These are phyloP conservation scores for Labroides dimidiatus DNA, from an alignment of 2,797 vertebrate genomes.

Conservation along the genomic window DNA sequence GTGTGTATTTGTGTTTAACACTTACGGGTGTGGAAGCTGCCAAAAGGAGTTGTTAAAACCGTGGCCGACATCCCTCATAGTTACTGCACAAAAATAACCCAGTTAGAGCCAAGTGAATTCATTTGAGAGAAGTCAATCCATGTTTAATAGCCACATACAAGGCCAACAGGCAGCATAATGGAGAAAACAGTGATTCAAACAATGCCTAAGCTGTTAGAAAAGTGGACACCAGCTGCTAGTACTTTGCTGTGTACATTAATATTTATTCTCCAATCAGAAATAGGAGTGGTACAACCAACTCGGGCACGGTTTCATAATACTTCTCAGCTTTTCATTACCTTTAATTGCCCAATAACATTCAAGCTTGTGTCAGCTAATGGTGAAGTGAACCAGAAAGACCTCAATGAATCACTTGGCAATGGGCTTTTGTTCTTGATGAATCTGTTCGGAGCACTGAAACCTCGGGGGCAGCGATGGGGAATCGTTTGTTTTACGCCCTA, in stretches of 20 bases:
- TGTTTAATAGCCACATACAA: slow-evolving; percentile 49
- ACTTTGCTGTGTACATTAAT: slow-evolving; percentile 55
- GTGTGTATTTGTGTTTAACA: slow-evolving; percentile 21
- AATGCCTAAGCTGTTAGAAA: slow-evolving; percentile 60
- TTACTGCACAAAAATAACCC: slow-evolving; percentile 7
- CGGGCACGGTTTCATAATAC: slow-evolving; percentile 60
- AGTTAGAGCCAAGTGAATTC: slow-evolving; percentile 46
- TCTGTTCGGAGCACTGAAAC: slow-evolving; percentile 65
- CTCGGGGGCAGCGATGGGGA: slow-evolving; percentile 65
- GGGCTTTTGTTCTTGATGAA: slow-evolving; percentile 72
- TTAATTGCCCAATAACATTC: slow-evolving; percentile 78
- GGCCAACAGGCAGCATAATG: slow-evolving; percentile 50
- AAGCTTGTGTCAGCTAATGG: slow-evolving; percentile 76
- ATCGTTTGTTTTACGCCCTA: slow-evolving; percentile 74
- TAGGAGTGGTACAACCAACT: slow-evolving; percentile 41
- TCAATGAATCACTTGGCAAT: slow-evolving; percentile 72
- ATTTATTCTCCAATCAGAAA: slow-evolving; percentile 65
- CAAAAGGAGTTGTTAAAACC: slow-evolving; percentile 20
- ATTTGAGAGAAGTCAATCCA: slow-evolving; percentile 55
- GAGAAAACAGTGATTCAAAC: slow-evolving; percentile 49
- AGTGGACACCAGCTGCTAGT: slow-evolving; percentile 57
- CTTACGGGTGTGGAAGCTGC: slow-evolving; percentile 29
- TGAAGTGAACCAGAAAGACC: slow-evolving; percentile 75
- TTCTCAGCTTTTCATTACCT: slow-evolving; percentile 69
- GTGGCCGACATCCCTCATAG: slow-evolving; percentile 32